These are phyloP conservation scores for Pseudococcus longispinus DNA, from an alignment of 2,888 invertebrate genomes.

Conservation along the genomic window DNA sequence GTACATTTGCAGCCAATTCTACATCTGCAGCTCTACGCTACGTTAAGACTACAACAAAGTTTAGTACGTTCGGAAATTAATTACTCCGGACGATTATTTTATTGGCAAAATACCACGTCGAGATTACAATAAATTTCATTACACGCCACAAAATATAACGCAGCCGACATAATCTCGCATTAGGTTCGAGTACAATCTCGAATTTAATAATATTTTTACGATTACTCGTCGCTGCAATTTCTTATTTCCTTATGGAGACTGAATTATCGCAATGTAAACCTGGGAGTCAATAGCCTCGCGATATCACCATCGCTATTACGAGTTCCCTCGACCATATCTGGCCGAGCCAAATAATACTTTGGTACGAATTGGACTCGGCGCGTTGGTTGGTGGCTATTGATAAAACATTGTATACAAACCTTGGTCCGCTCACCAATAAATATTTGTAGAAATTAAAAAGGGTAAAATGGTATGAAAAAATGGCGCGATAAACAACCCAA, in stretches of 20 bases:
- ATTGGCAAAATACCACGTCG: constrained; percentile 15
- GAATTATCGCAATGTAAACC: neutral
- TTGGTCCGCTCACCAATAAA: neutral
- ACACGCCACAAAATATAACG: neutral
- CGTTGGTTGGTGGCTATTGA: too few relatives aligned
- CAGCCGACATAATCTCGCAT: too few relatives aligned
- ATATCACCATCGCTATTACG: too few relatives aligned
- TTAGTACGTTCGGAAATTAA: constrained; percentile 27
- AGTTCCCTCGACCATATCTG: neutral
- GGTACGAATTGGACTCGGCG: too few relatives aligned
- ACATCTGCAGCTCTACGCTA: too few relatives aligned
- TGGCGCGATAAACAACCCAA: constrained; percentile 6
- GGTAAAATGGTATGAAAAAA: neutral
- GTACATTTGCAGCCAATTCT: too few relatives aligned
- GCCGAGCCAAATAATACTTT: too few relatives aligned
- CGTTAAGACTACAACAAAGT: constrained; percentile 11
- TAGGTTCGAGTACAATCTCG: neutral
- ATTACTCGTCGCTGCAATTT: neutral
- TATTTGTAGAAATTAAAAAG: constrained; percentile 28
- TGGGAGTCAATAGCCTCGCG: constrained; percentile 24
- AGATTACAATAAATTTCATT: constrained; percentile 30
- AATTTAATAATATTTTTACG: constrained; percentile 28
- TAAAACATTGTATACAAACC: neutral
- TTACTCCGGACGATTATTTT: constrained; percentile 17
- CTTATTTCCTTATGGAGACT: constrained; percentile 19